Conservation (phyloP, 2,888 invertebrate genomes). For the Synergus itoensis region DNA sequence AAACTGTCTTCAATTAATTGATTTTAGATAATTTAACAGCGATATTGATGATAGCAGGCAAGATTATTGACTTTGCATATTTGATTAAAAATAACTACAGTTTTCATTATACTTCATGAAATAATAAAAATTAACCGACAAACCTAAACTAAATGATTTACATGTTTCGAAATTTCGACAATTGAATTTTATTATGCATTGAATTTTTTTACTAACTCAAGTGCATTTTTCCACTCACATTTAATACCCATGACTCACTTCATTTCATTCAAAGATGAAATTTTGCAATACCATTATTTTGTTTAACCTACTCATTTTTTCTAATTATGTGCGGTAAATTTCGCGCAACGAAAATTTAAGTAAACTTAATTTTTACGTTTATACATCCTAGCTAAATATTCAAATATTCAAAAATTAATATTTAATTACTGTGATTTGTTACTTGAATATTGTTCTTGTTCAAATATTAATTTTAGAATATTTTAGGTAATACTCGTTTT, state of each 20-base stretch:
- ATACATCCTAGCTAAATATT: neutral
- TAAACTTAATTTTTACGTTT: neutral
- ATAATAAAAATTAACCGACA: neutral
- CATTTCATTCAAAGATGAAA: neutral
- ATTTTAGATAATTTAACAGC: neutral
- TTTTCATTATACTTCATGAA: neutral
- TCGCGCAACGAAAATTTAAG: neutral
- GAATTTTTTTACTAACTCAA: neutral
- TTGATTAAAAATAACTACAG: neutral
- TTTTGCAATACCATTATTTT: neutral
- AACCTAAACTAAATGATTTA: neutral
- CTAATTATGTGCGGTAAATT: neutral
- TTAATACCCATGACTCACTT: neutral
- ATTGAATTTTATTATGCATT: neutral
- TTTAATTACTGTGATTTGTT: neutral
- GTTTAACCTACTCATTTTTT: neutral
- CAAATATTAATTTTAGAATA: conserved; percentile 14
- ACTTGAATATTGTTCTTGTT: neutral
- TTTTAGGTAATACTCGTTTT: neutral
- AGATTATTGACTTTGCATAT: conserved; percentile 5
- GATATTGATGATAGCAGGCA: neutral
- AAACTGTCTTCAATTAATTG: neutral
- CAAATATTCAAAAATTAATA: conserved; percentile 6
- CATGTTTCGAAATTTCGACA: neutral
- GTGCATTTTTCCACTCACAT: neutral